Evolutionary conservation across 2,797 vertebrate species (phyloP).

Genomic region (Hylomyscus alleni): DNA sequence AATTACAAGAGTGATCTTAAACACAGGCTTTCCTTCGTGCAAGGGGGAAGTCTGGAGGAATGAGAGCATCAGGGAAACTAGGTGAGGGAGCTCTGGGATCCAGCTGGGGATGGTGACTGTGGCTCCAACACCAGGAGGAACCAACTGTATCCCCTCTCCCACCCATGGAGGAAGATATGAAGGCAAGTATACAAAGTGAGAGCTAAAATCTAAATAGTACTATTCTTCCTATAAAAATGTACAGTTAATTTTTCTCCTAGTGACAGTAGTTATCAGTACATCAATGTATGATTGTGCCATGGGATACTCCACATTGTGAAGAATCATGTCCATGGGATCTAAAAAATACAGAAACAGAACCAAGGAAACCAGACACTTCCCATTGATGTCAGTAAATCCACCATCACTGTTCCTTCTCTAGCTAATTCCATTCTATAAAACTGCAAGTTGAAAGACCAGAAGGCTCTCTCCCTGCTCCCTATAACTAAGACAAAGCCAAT

Average conservation of each 20-base stretch:
- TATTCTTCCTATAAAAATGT: neutral
- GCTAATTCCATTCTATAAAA: constrained; percentile 37
- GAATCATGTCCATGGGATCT: neutral
- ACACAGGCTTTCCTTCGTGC: neutral
- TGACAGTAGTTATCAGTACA: neutral
- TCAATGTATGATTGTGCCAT: neutral
- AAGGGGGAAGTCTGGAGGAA: neutral
- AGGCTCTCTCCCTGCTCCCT: neutral
- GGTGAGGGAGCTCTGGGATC: neutral
- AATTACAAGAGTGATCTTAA: neutral
- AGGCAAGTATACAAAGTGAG: neutral
- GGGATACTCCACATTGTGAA: neutral
- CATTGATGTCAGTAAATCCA: neutral
- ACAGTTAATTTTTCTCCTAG: neutral
- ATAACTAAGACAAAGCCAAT: constrained; percentile 7
- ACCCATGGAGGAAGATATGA: neutral
- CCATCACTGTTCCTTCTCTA: constrained; percentile 33
- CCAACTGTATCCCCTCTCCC: neutral
- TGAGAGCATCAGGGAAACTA: neutral
- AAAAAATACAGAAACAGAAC: neutral
- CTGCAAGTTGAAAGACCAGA: constrained; percentile 10
- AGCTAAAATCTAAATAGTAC: constrained; percentile 13
- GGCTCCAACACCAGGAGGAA: neutral
- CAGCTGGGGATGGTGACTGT: too few species aligned
- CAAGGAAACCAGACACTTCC: constrained; percentile 8